Evolutionary conservation across 1,140 invertebrate species (phyloP), one percentile per base, ranked within the genome.

Genomic region (Tachypleus tridentatus): DNA sequence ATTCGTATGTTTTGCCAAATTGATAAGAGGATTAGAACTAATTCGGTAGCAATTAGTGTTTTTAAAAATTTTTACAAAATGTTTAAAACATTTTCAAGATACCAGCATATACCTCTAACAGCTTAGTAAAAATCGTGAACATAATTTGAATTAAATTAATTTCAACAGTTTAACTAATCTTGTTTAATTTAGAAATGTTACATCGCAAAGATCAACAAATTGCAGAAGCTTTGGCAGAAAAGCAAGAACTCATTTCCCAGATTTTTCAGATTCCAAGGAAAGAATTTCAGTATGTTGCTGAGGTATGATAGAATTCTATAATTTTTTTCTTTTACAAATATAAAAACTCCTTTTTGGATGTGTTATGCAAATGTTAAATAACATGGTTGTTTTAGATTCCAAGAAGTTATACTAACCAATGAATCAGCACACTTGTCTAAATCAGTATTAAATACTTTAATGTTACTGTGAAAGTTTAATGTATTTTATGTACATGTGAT

Each of bases 201-300:
- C 81, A 85, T 66, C n/a, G n/a, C n/a, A n/a, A n/a, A n/a, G n/a
- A n/a, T n/a, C n/a, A n/a, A n/a, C n/a, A n/a, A n/a, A n/a, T 91
- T 61, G 80, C 82, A 62, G 79, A 84, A 74, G 84, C 85, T 11
- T 76, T 89, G 66, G 78, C 79, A 56, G 87, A 89, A 69, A 90
- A 89, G 71, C 84, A 88, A 69, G 77, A 79, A 69, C 78, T 91
- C 61, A n/a, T n/a, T n/a, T n/a, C n/a, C n/a, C n/a, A n/a, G n/a
- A n/a, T n/a, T n/a, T n/a, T n/a, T n/a, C n/a, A n/a, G n/a, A n/a
- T n/a, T n/a, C n/a, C n/a, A n/a, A n/a, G n/a, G n/a, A n/a, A n/a
- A n/a, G n/a, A n/a, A n/a, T n/a, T n/a, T n/a, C n/a, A n/a, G n/a
- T n/a, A n/a, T n/a, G n/a, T n/a, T n/a, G n/a, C n/a, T n/a, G n/a